Evolutionary conservation across 2,113 vertebrate species (phyloP).

Genomic region (Mirza zaza): DNA sequence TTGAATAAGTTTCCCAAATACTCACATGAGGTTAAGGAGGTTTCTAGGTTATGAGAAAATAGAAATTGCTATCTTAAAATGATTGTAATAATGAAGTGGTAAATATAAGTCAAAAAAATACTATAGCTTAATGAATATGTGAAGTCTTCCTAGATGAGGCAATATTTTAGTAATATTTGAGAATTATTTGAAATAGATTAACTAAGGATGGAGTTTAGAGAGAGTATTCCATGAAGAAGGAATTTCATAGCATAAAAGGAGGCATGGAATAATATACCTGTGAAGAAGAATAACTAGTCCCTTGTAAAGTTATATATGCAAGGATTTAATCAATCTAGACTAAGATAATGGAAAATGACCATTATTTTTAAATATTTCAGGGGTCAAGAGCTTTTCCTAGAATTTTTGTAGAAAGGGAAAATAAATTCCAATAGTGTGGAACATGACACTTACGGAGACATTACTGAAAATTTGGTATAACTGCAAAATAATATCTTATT

Average conservation of each 20-base stretch:
- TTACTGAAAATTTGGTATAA: fast-evolving
- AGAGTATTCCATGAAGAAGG: not conserved
- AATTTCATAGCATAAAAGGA: not conserved
- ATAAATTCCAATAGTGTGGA: not conserved
- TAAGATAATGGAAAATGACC: not conserved
- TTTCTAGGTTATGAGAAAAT: not conserved
- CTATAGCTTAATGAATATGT: not conserved
- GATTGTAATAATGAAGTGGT: not conserved
- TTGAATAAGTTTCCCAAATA: not conserved
- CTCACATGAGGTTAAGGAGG: fast-evolving
- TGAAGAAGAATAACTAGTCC: not conserved
- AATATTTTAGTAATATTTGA: not conserved
- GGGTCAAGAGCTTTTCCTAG: not conserved
- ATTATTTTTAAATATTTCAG: not conserved
- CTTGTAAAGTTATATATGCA: not conserved
- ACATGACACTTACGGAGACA: not conserved
- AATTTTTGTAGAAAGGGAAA: not conserved
- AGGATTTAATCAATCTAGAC: not conserved
- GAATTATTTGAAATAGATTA: not conserved
- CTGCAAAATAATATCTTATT: not conserved
- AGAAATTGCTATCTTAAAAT: not conserved
- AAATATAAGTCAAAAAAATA: not conserved
- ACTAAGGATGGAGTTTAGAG: not conserved
- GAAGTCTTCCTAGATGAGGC: not conserved
- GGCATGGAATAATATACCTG: not conserved